Base-by-base conservation (phyloP, 2,797 vertebrate species). In the Streptopelia turtur region DNA sequence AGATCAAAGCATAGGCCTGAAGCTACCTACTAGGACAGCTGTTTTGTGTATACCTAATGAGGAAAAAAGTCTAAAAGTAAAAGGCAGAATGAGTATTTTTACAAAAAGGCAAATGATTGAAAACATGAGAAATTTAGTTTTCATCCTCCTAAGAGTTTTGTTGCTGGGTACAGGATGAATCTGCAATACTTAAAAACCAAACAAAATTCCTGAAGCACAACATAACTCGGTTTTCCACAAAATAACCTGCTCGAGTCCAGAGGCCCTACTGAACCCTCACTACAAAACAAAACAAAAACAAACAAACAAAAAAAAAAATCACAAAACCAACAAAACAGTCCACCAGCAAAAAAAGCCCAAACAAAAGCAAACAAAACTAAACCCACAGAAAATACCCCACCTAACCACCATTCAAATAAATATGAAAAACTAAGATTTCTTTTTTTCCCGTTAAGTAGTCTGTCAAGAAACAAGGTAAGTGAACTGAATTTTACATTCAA, bases 1-100 rank as follows among this genome's bases (percentile, higher is more conserved):
- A 90, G 85, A 95, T 93, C 77, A 94, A 95, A 93, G 90, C 35
- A 33, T 0, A 65, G 47, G 90, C 92, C 88, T 45, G 80, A 65
- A 91, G 83, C 83, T 69, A 95, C 86, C 33, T 76, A 61, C 30
- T 55, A 52, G 14, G 45, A 5, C 17, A 86, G 20, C 9, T 83
- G 63, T 22, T 91, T 39, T 43, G 13, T 65, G 43, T 47, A 43
- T 63, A 79, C 81, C 61, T 53, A 61, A 50, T 25, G 10, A 83
- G 13, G 45, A 27, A 93, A 71, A 65, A 41, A 3, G 39, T 79
- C 63, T 69, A 25, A 31, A 86, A 81, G 41, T 65, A 45, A 93
- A 90, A 89, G 45, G 49, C 47, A 77, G 31, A 77, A 65, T 69
- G 23, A 65, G 37, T 75, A 59, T 69, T 93, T 93, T 47, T 59